phyloP scores from a whole-genome alignment of 2,888 invertebrate genomes.

The Boloria selene region DNA sequence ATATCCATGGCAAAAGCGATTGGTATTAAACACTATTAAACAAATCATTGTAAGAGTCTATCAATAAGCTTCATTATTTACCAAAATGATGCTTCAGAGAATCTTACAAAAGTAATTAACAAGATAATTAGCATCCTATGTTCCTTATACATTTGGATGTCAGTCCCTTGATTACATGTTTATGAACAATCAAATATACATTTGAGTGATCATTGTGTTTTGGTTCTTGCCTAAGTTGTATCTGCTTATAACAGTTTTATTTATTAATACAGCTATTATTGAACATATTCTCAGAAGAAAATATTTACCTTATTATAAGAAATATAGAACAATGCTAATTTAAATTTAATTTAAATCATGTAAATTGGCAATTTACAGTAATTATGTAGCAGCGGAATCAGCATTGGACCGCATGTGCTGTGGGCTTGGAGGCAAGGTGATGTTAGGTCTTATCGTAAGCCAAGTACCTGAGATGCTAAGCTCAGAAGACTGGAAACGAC shows the following conservation, averaged over 20 bases:
- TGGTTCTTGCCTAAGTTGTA: too few species aligned
- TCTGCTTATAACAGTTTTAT: too few species aligned
- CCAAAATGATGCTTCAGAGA: constrained; percentile 46
- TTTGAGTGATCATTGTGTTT: too few species aligned
- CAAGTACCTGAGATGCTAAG: constrained; percentile 94
- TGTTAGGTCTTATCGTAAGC: constrained; percentile 93
- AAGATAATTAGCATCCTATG: constrained; percentile 75
- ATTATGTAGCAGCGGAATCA: constrained; percentile 97
- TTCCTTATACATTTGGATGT: constrained; percentile 65
- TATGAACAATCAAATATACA: not conserved
- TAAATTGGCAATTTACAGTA: constrained; percentile 81
- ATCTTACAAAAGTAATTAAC: constrained; percentile 68
- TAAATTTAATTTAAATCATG: not conserved
- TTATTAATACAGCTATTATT: not conserved
- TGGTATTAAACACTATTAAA: too few species aligned
- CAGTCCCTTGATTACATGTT: constrained; percentile 74
- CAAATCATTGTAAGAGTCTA: constrained; percentile 53
- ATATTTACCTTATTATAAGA: too few species aligned
- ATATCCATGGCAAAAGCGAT: too few species aligned
- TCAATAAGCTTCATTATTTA: constrained; percentile 47
- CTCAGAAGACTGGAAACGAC: constrained; percentile 91
- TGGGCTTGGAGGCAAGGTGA: constrained; percentile 95
- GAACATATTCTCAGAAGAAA: not conserved
- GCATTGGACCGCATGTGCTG: constrained; percentile 98
- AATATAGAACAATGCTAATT: too few species aligned